These are phyloP conservation scores for Anoplophora glabripennis DNA, from an alignment of 1,140 invertebrate species.

Conservation along the genomic window DNA sequence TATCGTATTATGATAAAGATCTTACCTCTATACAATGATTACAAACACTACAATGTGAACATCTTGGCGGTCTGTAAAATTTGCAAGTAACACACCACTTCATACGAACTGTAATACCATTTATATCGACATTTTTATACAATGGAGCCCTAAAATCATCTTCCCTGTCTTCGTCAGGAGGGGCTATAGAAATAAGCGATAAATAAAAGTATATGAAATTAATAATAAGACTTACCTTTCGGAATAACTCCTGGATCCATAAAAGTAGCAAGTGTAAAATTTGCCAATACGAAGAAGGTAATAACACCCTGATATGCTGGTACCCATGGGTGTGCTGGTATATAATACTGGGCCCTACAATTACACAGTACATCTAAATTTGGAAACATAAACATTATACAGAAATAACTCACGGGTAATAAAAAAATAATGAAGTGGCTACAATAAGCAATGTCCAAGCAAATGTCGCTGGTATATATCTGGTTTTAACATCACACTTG, in stretches of 20 bases:
- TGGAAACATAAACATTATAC: constrained; percentile 31
- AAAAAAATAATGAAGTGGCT: constrained; percentile 91
- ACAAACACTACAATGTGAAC: constrained; percentile 98
- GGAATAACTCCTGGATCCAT: constrained; percentile 99
- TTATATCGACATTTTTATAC: constrained; percentile 97
- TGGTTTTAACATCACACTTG: constrained; percentile 89
- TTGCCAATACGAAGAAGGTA: constrained; percentile 95
- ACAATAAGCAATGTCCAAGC: constrained; percentile 91
- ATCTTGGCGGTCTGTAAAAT: constrained; percentile 97
- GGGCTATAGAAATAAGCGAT: constrained; percentile 61
- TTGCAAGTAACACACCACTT: constrained; percentile 99
- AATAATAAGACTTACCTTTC: constrained; percentile 72
- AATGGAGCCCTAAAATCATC: constrained; percentile 96
- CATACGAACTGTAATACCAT: constrained; percentile 97
- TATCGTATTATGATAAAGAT: too few relatives aligned
- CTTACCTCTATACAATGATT: constrained; percentile 97
- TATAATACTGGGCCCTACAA: constrained; percentile 83
- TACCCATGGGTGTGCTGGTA: constrained; percentile 79
- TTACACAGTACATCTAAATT: constrained; percentile 32
- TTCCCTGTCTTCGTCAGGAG: constrained; percentile 92
- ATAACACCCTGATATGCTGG: constrained; percentile 91
- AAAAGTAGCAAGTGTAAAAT: constrained; percentile 97
- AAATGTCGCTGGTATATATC: constrained; percentile 92
- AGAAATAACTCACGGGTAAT: constrained; percentile 84
- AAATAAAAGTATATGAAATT: constrained; percentile 2